phyloP scores from a whole-genome alignment of 2,797 vertebrate genomes.

The Danio jaintianensis region DNA sequence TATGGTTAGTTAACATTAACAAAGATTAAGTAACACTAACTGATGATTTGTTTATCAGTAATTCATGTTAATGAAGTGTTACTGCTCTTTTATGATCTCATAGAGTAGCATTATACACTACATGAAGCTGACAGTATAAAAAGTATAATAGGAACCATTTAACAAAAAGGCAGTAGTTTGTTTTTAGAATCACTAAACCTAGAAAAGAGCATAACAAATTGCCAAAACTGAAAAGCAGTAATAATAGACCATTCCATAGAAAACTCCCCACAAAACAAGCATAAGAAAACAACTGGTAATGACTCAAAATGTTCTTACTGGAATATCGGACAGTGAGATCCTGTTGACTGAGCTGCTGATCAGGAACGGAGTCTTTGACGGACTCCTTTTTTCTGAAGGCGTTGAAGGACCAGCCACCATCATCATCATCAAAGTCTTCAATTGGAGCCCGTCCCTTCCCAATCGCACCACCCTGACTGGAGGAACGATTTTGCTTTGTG shows the following conservation, averaged over 20 bases:
- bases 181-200: no score
- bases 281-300: not conserved
- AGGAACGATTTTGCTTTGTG: constrained; percentile 76
- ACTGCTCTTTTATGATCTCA: no score
- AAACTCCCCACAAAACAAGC: not conserved
- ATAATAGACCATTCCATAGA: not conserved
- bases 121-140: no score
- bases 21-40: no score
- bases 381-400: constrained; percentile 77
- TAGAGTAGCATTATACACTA: no score
- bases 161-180: no score
- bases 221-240: not conserved
- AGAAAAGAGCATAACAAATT: no score
- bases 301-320: constrained; percentile 72
- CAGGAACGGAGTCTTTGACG: constrained; percentile 88
- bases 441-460: constrained; percentile 69
- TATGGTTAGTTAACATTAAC: no score
- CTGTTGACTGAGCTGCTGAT: constrained; percentile 89
- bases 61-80: no score
- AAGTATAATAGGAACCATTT: no score
- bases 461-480: constrained; percentile 67
- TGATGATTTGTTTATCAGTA: no score
- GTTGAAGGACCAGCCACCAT: constrained; percentile 81
- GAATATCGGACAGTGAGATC: constrained; percentile 88
- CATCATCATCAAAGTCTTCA: constrained; percentile 79